A percentile compares a stretch with the other conserved stretches of the same genome.
phyloP scores from a whole-genome alignment of 2,113 vertebrate genomes.

The Pandion haliaetus region DNA sequence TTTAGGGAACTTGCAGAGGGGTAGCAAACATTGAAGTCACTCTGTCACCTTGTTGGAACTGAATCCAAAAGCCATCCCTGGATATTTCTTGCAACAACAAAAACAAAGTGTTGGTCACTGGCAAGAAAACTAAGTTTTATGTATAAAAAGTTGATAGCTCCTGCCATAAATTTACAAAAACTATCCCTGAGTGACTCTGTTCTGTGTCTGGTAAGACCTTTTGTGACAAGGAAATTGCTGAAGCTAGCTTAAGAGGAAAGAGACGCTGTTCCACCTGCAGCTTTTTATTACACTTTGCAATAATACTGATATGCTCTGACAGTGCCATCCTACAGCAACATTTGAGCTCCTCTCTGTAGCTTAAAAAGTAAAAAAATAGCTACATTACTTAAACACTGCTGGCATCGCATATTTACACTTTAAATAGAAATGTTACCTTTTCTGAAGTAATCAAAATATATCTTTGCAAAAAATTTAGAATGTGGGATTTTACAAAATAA shows the following conservation, averaged over 20 bases:
- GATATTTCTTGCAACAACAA: constrained; percentile 36
- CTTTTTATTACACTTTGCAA: background rate
- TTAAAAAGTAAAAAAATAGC: constrained; percentile 69
- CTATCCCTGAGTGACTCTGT: constrained; percentile 58
- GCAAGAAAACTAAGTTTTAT: background rate
- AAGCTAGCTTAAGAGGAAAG: constrained; percentile 32
- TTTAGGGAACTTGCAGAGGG: constrained; percentile 38
- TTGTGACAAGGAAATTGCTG: constrained; percentile 50
- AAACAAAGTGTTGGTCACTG: constrained; percentile 19
- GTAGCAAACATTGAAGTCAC: constrained; percentile 52
- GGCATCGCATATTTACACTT: constrained; percentile 77
- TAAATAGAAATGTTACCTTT: constrained; percentile 76
- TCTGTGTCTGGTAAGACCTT: constrained; percentile 23
- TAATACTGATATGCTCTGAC: constrained; percentile 58
- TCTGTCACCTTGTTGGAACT: constrained; percentile 31
- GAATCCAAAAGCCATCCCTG: constrained; percentile 24
- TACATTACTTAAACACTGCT: constrained; percentile 60
- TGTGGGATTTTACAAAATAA: constrained; percentile 72
- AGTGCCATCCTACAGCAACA: background rate
- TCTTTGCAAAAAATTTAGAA: constrained; percentile 77
- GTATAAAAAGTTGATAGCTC: constrained; percentile 41
- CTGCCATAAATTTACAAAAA: constrained; percentile 44
- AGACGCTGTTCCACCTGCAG: constrained; percentile 31
- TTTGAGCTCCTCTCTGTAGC: constrained; percentile 39
- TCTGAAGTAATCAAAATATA: constrained; percentile 81